Conservation (phyloP, 2,797 vertebrate species). For the Champsocephalus esox region DNA sequence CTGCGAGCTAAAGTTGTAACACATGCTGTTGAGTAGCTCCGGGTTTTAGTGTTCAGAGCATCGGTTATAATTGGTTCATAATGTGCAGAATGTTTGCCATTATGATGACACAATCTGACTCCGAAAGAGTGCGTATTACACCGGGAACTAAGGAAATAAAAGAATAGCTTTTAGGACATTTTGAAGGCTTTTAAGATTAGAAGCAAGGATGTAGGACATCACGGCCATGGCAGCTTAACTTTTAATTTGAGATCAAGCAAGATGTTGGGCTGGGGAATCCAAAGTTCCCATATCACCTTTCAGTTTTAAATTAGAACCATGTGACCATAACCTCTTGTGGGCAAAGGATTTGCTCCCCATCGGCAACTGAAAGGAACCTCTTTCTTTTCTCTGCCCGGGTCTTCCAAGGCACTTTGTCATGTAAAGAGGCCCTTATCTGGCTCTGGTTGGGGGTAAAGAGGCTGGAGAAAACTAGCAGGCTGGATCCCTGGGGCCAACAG, state of each 20-base stretch:
- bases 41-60: conserved; percentile 5
- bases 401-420: conserved; percentile 85
- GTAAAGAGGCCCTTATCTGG: conserved; percentile 84
- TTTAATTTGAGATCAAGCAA: conserved; percentile 19
- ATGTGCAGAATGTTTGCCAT: conserved; percentile 29
- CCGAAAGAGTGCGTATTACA: conserved; percentile 18
- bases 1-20: conserved; percentile 43
- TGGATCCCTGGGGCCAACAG: conserved; percentile 67
- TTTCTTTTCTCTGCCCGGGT: conserved; percentile 70
- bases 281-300: conserved; percentile 65
- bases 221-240: background rate
- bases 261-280: conserved; percentile 34
- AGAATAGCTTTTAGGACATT: conserved; percentile 11
- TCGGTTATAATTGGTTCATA: conserved; percentile 33
- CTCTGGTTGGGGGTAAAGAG: conserved; percentile 66
- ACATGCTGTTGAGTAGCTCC: conserved; percentile 12
- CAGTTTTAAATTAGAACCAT: conserved; percentile 70
- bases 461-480: conserved; percentile 62
- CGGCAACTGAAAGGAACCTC: conserved; percentile 67
- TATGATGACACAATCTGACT: conserved; percentile 8
- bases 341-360: conserved; percentile 74
- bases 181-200: conserved; percentile 32
- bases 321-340: conserved; percentile 68
- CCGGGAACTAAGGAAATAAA: conserved; percentile 16
- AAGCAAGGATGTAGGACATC: conserved; percentile 16